Evolutionary conservation across 2,888 invertebrate species (phyloP).

Genomic region (Acrocyrtus sp.): DNA sequence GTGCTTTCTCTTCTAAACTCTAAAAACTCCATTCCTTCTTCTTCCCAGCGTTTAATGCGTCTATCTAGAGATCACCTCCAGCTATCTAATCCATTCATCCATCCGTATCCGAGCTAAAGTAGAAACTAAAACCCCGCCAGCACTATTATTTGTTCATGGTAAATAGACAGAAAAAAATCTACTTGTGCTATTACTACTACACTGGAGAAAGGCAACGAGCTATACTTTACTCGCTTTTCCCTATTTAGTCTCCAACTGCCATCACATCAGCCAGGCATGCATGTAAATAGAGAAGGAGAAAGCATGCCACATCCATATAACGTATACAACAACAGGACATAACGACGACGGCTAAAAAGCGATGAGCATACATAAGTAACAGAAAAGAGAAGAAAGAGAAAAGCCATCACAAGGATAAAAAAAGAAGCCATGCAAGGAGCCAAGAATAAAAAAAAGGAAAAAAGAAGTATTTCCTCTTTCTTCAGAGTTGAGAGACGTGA

Average conservation of each 20-base stretch:
- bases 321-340: slow-evolving; percentile 47
- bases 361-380: slow-evolving; percentile 13
- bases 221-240: too few species aligned
- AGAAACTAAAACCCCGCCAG: too few species aligned
- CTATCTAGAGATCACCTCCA: not conserved
- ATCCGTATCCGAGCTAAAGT: too few species aligned
- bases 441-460: slow-evolving; percentile 5
- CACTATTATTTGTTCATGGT: slow-evolving; percentile 32
- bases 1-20: too few species aligned
- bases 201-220: too few species aligned
- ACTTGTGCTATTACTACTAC: too few species aligned
- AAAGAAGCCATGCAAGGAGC: slow-evolving; percentile 39
- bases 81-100: slow-evolving; percentile 12
- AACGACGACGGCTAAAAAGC: slow-evolving; percentile 36
- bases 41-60: too few species aligned
- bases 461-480: slow-evolving; percentile 18
- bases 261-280: too few species aligned
- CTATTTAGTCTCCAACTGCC: too few species aligned
- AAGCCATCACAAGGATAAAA: slow-evolving; percentile 45
- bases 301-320: slow-evolving; percentile 9
- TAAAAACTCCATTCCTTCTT: too few species aligned
- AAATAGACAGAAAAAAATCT: slow-evolving; percentile 30
- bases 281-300: slow-evolving; percentile 32
- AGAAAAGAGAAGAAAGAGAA: slow-evolving; percentile 38
- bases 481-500: slow-evolving; percentile 13